Evolutionary conservation across 2,797 vertebrate species (phyloP).

Genomic region (Scyliorhinus canicula): DNA sequence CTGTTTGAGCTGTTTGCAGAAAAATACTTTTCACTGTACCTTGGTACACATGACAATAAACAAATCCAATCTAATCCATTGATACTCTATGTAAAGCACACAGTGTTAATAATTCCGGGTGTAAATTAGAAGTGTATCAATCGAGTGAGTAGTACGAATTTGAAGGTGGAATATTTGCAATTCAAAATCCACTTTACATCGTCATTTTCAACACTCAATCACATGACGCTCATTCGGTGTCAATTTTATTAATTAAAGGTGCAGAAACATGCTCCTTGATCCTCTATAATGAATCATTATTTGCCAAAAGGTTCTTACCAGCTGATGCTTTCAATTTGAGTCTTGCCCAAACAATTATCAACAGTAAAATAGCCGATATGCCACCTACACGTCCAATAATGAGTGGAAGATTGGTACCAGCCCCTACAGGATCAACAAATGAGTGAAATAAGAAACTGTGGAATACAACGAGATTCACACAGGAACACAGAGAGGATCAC

Average conservation of each 20-base stretch:
- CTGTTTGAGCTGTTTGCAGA: too few relatives aligned
- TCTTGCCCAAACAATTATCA: background rate
- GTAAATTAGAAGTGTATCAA: background rate
- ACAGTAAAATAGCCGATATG: background rate
- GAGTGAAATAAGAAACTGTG: background rate
- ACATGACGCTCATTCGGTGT: background rate
- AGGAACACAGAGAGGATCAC: too few relatives aligned
- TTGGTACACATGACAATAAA: too few relatives aligned
- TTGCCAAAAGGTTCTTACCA: background rate
- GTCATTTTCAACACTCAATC: background rate
- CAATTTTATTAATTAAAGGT: background rate
- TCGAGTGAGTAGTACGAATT: background rate
- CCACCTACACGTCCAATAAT: background rate
- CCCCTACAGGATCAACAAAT: background rate
- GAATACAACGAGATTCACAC: background rate
- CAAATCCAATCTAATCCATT: too few relatives aligned
- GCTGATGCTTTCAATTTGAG: background rate
- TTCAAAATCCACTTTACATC: background rate
- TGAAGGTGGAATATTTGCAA: background rate
- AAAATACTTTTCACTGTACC: too few relatives aligned
- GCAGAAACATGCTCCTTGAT: background rate
- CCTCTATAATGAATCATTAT: background rate
- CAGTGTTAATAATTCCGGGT: background rate
- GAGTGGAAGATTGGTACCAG: rapidly evolving
- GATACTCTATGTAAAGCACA: too few relatives aligned